Conservation (phyloP, 2,888 invertebrate species). For the Parelbella ahira region DNA sequence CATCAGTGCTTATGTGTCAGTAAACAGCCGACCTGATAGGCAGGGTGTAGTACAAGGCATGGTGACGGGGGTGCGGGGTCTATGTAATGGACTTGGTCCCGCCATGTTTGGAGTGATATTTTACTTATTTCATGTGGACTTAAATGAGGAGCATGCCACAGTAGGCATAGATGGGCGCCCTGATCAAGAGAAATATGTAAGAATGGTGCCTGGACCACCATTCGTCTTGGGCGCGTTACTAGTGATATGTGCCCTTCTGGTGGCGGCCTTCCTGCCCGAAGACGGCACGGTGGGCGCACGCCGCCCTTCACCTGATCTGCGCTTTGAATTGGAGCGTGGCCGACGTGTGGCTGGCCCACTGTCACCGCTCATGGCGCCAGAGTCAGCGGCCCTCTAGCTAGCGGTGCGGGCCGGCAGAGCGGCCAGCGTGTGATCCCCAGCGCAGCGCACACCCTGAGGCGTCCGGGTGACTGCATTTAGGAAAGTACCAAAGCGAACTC, state of each 20-base stretch:
- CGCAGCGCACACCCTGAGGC: slow-evolving; percentile 40
- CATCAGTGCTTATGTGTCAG: slow-evolving; percentile 98
- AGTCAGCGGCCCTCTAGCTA: slow-evolving; percentile 86
- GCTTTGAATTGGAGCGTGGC: slow-evolving; percentile 90
- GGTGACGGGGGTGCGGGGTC: slow-evolving; percentile 98
- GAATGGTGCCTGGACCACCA: slow-evolving; percentile 97
- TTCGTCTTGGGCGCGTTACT: slow-evolving; percentile 98
- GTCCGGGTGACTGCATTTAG: slow-evolving; percentile 52
- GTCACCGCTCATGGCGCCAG: slow-evolving; percentile 89
- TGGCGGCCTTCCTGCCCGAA: slow-evolving; percentile 93
- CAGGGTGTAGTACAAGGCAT: slow-evolving; percentile 98
- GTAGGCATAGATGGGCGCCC: slow-evolving; percentile 43
- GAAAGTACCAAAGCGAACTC: slow-evolving; percentile 66
- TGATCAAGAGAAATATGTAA: slow-evolving; percentile 77
- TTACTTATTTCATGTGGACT: slow-evolving; percentile 98
- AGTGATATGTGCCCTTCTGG: slow-evolving; percentile 96
- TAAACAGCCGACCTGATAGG: slow-evolving; percentile 98
- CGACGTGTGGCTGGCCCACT: slow-evolving; percentile 88
- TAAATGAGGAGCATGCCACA: slow-evolving; percentile 86
- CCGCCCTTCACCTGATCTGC: slow-evolving; percentile 84
- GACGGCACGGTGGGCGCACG: slow-evolving; percentile 64
- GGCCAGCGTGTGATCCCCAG: slow-evolving; percentile 66
- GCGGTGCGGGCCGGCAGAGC: slow-evolving; percentile 62
- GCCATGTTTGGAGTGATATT: slow-evolving; percentile 99
- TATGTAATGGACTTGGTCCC: slow-evolving; percentile 98